Evolutionary conservation across 2,113 vertebrate species (phyloP), one percentile per base, ranked within the genome.

Genomic region (Pseudolaguvia tuberculata): DNA sequence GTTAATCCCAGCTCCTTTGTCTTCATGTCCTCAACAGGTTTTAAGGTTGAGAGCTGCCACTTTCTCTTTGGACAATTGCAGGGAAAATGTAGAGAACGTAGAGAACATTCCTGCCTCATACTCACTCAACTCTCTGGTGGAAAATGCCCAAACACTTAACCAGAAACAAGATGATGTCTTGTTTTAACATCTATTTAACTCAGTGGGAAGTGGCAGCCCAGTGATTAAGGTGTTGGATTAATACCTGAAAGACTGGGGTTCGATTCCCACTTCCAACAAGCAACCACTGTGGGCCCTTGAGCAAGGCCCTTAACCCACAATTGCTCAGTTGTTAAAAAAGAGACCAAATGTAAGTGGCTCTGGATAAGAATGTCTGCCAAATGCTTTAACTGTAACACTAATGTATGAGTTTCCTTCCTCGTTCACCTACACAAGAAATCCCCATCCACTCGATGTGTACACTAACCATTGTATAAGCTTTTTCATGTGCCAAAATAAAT

Each of bases 1-100:
- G 10, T n/a, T 35, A 39, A 39, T 11, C 27, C 39, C 14, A 42
- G 13, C 62, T 67, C 14, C 27, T 3, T n/a, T n/a, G n/a, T n/a
- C n/a, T n/a, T n/a, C n/a, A n/a, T 27, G 2, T 14, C 7, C 7
- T n/a, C 2, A 62, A 8, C 62, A 73, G 57, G 57, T 62, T 62
- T 73, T 73, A 62, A 73, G 5, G 25, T 62, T 27, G 71, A 62
- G 58, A 74, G 23, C 72, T 15, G 47, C 62, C 73, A 47, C 6
- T 1, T 23, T 23, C 17, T 48, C 61, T 67, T 27, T 12, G 39
- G 21, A 45, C 73, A 23, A 35, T 18, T 12, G n/a, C 39, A 20
- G 18, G 21, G 21, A 27, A 12, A 35, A 2, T 53, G 14, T 72
- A 6, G 21, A 25, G n/a, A 45, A 51, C 8, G 14, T 72, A 6